Evolutionary conservation across 2,888 invertebrate species (phyloP), one percentile per base, ranked within the genome.

Genomic region (Meteorus cinctellus): DNA sequence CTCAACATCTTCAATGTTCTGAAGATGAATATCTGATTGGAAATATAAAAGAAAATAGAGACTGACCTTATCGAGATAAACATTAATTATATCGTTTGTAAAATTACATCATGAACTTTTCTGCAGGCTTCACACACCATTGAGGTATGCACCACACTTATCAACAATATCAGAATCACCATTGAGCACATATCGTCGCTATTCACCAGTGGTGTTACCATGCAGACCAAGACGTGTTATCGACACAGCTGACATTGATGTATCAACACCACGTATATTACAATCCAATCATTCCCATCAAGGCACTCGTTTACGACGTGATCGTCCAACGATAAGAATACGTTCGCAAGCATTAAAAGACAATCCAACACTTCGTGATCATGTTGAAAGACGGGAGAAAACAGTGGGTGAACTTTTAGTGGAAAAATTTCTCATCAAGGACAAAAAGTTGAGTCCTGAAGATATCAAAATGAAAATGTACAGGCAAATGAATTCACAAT

Each of bases 191-290:
- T 79, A 86, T 34, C 87, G 88, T 27, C 87, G 87, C n/a, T 89
- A 87, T 72, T 81, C 86, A 0, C 85, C 88, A 8, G 81, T 82
- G 0, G 76, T 81, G 2, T 55, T 84, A 10, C 86, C 91, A 1
- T 90, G 93, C 1, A 92, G 94, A 72, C 95, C 95, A 1, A 93
- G 94, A 69, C 92, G 93, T 81, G 84, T 87, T 10, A 95, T 96
- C 79, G 95, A 96, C 88, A 96, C 96, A 2, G 95, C 95, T 41
- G 95, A 96, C 86, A 96, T 96, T 81, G 96, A 96, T 87, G 96
- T 96, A 0, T 95, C 95, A 0, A 92, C 92, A 79, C 86, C 86
- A 0, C 83, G 84, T 78, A 84, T 84, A 14, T 65, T 84, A 0
- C 77, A 77, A 31, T 66, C 76, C 79, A 80, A 31, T 80, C 84